Evolutionary conservation across 2,113 vertebrate genomes (phyloP).

Genomic region (Tyto alba): DNA sequence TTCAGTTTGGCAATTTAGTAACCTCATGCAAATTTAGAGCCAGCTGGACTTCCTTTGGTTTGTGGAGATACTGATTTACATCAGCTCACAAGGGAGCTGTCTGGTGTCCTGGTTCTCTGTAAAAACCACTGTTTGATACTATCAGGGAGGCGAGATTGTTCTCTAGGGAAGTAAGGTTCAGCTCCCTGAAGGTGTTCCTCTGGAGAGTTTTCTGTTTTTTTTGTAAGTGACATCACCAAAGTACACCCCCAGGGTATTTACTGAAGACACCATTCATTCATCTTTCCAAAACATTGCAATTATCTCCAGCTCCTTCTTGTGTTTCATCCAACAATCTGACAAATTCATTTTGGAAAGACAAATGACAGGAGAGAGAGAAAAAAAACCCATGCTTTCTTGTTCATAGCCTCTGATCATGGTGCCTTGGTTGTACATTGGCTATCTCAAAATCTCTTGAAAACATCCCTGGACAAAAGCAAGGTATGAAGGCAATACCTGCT

Average conservation of each 20-base stretch:
- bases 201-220: neutral
- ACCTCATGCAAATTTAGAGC: neutral
- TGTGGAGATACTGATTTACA: neutral
- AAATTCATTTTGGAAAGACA: neutral
- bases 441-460: neutral
- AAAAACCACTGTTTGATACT: neutral
- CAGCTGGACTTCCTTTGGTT: neutral
- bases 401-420: neutral
- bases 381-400: rapidly evolving
- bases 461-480: neutral
- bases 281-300: neutral
- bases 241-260: neutral
- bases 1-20: neutral
- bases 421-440: rapidly evolving
- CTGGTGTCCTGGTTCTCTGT: neutral
- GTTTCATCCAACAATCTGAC: neutral
- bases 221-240: neutral
- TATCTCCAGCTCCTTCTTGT: neutral
- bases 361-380: neutral
- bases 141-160: neutral
- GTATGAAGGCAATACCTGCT: neutral
- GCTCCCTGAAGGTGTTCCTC: rapidly evolving
- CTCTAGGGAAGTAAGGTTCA: neutral
- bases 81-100: neutral
- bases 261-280: neutral